These are phyloP conservation scores for Spatulosminthurus flaviceps DNA, from an alignment of 2,888 invertebrate species.

Conservation along the genomic window DNA sequence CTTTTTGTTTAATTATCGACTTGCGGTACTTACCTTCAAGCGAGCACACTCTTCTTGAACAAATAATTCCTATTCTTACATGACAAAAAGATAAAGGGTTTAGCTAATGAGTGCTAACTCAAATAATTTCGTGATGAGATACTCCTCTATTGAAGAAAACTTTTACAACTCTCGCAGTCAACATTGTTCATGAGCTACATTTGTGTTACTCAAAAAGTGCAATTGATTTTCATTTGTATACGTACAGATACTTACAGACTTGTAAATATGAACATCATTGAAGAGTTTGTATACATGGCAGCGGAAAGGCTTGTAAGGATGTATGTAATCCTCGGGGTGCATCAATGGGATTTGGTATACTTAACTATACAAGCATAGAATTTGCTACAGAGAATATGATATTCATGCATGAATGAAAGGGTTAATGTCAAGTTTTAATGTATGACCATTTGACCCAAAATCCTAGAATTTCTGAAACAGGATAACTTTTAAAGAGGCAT, in stretches of 20 bases:
- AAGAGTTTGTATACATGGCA: too few relatives aligned
- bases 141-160: too few relatives aligned
- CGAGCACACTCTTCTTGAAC: neutral
- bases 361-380: neutral
- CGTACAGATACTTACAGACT: too few relatives aligned
- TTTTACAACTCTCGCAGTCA: neutral
- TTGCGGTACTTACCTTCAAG: slow-evolving; percentile 6
- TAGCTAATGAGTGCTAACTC: slow-evolving; percentile 12
- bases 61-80: neutral
- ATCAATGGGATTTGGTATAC: neutral
- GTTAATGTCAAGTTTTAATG: slow-evolving; percentile 14
- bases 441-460: slow-evolving; percentile 19
- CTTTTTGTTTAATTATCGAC: slow-evolving; percentile 14
- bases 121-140: neutral
- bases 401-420: neutral
- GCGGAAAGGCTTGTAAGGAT: too few relatives aligned
- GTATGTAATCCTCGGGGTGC: too few relatives aligned
- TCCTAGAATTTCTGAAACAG: slow-evolving; percentile 2
- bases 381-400: neutral
- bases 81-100: slow-evolving; percentile 12
- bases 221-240: too few relatives aligned
- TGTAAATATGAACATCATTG: too few relatives aligned
- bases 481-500: neutral
- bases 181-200: neutral
- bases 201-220: too few relatives aligned